Base-by-base conservation (phyloP, 2,888 invertebrate genomes). In the Lasius platythorax region DNA sequence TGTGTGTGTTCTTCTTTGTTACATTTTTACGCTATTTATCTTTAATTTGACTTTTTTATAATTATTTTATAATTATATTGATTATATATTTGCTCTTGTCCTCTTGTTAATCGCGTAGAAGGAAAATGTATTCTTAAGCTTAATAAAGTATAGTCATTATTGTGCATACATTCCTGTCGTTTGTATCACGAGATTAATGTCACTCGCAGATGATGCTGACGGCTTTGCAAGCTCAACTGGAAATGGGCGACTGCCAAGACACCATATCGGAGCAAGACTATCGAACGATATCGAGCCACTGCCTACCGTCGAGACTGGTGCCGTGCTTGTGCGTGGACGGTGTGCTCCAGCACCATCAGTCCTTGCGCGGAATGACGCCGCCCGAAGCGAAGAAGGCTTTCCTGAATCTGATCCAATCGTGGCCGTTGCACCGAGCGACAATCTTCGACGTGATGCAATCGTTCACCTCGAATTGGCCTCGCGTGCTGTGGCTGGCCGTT, bases 361-460 rank as follows among this genome's bases (percentile, higher is more conserved):
- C 98, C 58, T 96, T 99, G 90, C 96, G 97, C 78, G 98, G 98
- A 86, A 98, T 99, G 96, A 97, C 97, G 63, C 96, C 98, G 0
- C 96, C 97, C 11, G 98, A 98, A 94, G 98, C 99, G 33, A 98
- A 99, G 95, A 98, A 98, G 94, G 97, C 98, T 11, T 99, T 99
- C 94, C 96, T 99, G 76, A 98, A 99, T 94, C 96, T 99, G 33
- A 98, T 99, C 87, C 97, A 98, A 94, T 98, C 98, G 88, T 99
- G 99, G 99, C 98, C 98, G 46, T 96, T 99, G 79, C 98, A 99
- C 88, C 97, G 98, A 89, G 98, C 99, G 23, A 98, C 98, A 70
- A 98, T 99, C 93, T 99, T 98, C 94, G 99, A 99, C 95, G 99
- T 99, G 63, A 98, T 98, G 97, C 99, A 99, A 97, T 98, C 98